Base-by-base conservation (phyloP, 2,113 vertebrate species). In the Cyrtonyx montezumae region DNA sequence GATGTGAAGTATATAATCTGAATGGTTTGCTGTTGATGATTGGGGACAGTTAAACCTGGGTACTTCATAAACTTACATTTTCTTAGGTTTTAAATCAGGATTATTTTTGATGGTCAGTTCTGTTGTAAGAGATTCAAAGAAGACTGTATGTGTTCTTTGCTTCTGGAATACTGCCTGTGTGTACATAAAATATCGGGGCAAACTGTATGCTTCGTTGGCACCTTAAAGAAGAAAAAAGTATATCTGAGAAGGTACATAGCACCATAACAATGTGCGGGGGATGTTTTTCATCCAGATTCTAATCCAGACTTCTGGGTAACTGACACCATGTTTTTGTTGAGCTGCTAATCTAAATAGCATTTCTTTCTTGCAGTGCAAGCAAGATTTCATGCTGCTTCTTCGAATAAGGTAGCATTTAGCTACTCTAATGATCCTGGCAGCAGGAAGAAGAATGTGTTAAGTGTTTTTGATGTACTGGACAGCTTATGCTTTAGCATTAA, bases 41-140 rank as follows among this genome's bases (percentile, higher is more conserved):
- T 23, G 30, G 48, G 25, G 82, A 25, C 13, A 34, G 42, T 66
- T 82, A 36, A 88, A 80, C 56, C 18, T 34, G 61, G 71, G 25
- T 23, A 30, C 59, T 88, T 6, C 22, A 6, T 13, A 16, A 68
- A 18, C 23, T 22, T 59, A 9, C 0, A 0, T 70, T 11, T 73
- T 84, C 56, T 65, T 79, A n/a, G 30, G 8, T 40, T 58, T 45
- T 61, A 61, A 73, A 76, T 61, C n/a, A 37, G 30, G 65, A 40
- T 53, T 84, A 16, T 3, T 59, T 91, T 78, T 61, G 65, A 32
- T 62, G 32, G 42, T 73, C 9, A 28, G 49, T 37, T 73, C 3
- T 65, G 32, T 67, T 58, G 8, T 21, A 59, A 67, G 30, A 12
- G 67, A 53, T 85, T 67, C 25, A 26, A 77, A 79, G 53, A 69